phyloP scores from a whole-genome alignment of 2,113 vertebrate species.

The Megaleporinus macrocephalus region DNA sequence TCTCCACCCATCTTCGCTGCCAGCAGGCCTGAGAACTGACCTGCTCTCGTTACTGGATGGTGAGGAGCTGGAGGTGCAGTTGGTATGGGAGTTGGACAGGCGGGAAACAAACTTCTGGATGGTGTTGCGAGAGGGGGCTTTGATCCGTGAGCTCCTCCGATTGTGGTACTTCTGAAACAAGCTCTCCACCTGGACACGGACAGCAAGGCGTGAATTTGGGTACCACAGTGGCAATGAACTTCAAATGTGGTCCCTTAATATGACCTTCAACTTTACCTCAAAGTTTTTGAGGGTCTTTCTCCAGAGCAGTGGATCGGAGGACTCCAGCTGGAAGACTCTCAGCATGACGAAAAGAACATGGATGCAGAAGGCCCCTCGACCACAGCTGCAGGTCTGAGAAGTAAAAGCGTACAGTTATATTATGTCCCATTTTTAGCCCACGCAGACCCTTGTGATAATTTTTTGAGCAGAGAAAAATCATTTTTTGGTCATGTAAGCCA shows the following conservation, averaged over 20 bases:
- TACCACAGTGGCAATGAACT: neutral
- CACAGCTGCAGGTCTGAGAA: slow-evolving; percentile 89
- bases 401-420: slow-evolving; percentile 6
- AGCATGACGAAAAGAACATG: slow-evolving; percentile 91
- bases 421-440: neutral
- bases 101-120: slow-evolving; percentile 95
- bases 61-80: slow-evolving; percentile 85
- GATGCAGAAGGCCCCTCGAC: slow-evolving; percentile 88
- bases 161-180: slow-evolving; percentile 95
- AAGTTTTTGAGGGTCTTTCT: slow-evolving; percentile 91
- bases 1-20: neutral
- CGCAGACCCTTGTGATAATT: neutral
- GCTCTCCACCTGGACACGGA: slow-evolving; percentile 84
- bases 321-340: slow-evolving; percentile 87
- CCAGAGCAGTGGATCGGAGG: slow-evolving; percentile 88
- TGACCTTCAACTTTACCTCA: slow-evolving; percentile 76
- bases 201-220: neutral
- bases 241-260: neutral
- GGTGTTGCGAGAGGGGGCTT: slow-evolving; percentile 92
- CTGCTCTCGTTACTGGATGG: slow-evolving; percentile 91
- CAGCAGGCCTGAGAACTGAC: slow-evolving; percentile 60
- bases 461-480: no score
- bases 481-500: no score
- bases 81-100: slow-evolving; percentile 90
- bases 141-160: slow-evolving; percentile 91